phyloP scores from a whole-genome alignment of 1,140 invertebrate species.

The Gerris buenoi region DNA sequence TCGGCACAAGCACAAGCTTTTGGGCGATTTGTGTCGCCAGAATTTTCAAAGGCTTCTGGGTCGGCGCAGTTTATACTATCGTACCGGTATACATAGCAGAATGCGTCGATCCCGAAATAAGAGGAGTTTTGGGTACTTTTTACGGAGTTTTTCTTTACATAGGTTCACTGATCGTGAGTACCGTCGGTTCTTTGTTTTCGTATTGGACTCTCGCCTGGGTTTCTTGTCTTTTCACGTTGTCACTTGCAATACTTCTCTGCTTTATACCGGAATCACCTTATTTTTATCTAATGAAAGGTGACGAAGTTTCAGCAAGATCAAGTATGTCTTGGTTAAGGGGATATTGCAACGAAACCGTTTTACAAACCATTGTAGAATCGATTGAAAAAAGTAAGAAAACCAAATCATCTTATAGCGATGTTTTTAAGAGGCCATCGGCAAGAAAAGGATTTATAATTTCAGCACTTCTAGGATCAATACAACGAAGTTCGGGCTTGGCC shows the following conservation, averaged over 20 bases:
- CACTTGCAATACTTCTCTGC: slow-evolving; percentile 47
- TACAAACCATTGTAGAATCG: slow-evolving; percentile 17
- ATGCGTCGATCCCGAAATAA: slow-evolving; percentile 26
- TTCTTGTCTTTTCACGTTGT: slow-evolving; percentile 40
- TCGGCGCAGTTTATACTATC: slow-evolving; percentile 56
- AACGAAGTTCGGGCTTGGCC: slow-evolving; percentile 59
- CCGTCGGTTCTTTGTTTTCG: slow-evolving; percentile 50
- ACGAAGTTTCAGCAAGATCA: slow-evolving; percentile 42
- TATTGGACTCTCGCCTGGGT: slow-evolving; percentile 49
- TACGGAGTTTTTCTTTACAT: slow-evolving; percentile 58
- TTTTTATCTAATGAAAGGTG: slow-evolving; percentile 43
- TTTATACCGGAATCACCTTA: slow-evolving; percentile 71
- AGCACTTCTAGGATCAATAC: slow-evolving; percentile 48
- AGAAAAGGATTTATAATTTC: slow-evolving; percentile 46
- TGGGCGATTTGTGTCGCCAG: slow-evolving; percentile 13
- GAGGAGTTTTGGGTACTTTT: slow-evolving; percentile 43
- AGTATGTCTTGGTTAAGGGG: slow-evolving; percentile 47
- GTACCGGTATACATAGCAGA: slow-evolving; percentile 47
- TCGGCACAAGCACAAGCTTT: slow-evolving; percentile 22
- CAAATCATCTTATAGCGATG: slow-evolving; percentile 9
- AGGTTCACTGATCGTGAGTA: slow-evolving; percentile 59
- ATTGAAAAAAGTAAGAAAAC: slow-evolving; percentile 13
- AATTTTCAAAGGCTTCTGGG: slow-evolving; percentile 39
- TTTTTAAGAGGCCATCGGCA: slow-evolving; percentile 12
- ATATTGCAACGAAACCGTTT: slow-evolving; percentile 8